Evolutionary conservation across 30 jellyfish, hydroid and myxozoan species (phyloP).

Genomic region (Cassiopea xamachana): DNA sequence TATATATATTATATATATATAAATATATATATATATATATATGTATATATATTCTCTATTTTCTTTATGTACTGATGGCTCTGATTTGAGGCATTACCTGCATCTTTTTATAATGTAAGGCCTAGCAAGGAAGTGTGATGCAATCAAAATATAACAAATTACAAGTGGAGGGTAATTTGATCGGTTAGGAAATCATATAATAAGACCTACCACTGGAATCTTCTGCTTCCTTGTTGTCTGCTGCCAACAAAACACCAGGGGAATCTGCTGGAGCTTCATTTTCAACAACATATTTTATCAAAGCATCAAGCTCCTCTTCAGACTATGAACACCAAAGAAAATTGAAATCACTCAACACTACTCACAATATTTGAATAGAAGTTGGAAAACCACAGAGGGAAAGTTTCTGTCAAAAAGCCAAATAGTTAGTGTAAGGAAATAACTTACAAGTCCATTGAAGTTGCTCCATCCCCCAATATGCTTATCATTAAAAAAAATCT

Average conservation of each 20-base stretch:
- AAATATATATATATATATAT: no score
- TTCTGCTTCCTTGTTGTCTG: slow-evolving; percentile 29
- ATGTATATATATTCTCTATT: no score
- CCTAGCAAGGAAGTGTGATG: no score
- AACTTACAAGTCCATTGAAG: slow-evolving; percentile 67
- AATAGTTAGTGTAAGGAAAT: background rate
- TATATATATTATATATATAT: no score
- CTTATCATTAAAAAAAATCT: slow-evolving; percentile 77
- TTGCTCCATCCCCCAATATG: slow-evolving; percentile 90
- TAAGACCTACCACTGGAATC: slow-evolving; percentile 65
- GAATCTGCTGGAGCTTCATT: slow-evolving; percentile 79
- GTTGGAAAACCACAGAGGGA: no score
- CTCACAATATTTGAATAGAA: background rate
- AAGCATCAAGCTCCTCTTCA: slow-evolving; percentile 63
- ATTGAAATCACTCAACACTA: background rate
- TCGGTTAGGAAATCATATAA: no score
- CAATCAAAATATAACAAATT: no score
- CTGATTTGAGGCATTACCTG: no score
- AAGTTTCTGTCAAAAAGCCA: no score
- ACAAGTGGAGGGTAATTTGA: no score
- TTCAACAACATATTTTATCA: slow-evolving; percentile 66
- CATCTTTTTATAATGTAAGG: no score
- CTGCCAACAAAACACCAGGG: slow-evolving; percentile 25
- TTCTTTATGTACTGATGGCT: no score
- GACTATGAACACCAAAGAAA: slow-evolving; percentile 25